These are phyloP conservation scores for Gryllus bimaculatus DNA, from an alignment of 1,140 invertebrate species.

Conservation along the genomic window DNA sequence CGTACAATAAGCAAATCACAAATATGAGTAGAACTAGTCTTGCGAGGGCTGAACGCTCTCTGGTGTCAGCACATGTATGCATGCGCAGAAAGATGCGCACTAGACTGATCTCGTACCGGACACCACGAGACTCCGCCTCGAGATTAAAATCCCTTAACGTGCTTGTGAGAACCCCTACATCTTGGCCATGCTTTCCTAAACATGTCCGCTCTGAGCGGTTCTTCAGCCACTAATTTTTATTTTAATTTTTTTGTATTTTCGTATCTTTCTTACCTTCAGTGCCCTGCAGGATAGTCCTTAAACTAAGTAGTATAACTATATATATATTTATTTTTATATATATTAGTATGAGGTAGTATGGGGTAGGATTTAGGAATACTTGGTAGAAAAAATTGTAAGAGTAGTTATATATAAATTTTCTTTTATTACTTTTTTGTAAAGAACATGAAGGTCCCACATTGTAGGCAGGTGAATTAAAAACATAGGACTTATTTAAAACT, in stretches of 20 bases:
- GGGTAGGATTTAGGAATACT: not conserved
- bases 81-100: conserved; percentile 5
- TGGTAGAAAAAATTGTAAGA: not conserved
- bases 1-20: conserved; percentile 4
- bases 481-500: not conserved
- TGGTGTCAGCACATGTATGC: conserved; percentile 12
- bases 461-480: not conserved
- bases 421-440: not conserved
- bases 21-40: not conserved
- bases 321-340: too few species aligned
- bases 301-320: too few species aligned
- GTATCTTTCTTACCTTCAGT: too few species aligned
- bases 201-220: too few species aligned
- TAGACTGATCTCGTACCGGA: conserved; percentile 10
- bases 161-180: not conserved
- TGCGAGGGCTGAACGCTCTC: conserved; percentile 9
- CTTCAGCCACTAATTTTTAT: not conserved
- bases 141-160: not conserved
- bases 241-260: not conserved
- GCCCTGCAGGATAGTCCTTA: too few species aligned
- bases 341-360: too few species aligned
- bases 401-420: not conserved
- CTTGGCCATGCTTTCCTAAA: too few species aligned
- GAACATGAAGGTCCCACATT: not conserved
- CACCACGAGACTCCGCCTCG: conserved; percentile 10